These are phyloP conservation scores for Sarcophaga carnaria DNA, from an alignment of 2,888 invertebrate species.

Conservation along the genomic window DNA sequence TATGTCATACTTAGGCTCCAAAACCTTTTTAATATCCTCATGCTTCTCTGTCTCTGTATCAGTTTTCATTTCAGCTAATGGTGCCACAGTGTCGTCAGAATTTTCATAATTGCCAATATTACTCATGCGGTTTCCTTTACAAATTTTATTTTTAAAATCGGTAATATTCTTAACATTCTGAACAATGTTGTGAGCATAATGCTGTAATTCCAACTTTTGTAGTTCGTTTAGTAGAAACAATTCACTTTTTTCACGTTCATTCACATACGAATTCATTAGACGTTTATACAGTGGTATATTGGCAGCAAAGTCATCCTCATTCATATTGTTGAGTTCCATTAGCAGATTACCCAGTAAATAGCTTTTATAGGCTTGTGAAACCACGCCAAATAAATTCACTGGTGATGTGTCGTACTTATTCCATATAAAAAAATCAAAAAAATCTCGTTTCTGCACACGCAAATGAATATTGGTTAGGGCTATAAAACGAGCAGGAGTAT, in stretches of 20 bases:
- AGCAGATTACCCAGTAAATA: constrained; percentile 77
- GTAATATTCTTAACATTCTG: constrained; percentile 72
- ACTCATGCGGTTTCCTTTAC: constrained; percentile 78
- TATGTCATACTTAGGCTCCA: neutral
- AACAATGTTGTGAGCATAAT: constrained; percentile 74
- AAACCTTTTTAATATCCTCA: constrained; percentile 3
- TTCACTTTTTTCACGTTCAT: constrained; percentile 77
- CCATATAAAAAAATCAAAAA: constrained; percentile 76
- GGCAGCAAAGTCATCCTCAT: constrained; percentile 75
- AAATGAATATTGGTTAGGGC: constrained; percentile 76
- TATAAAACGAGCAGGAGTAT: constrained; percentile 77
- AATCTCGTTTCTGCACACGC: constrained; percentile 74
- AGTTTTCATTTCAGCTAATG: constrained; percentile 8
- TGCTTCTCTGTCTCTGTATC: neutral
- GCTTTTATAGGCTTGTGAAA: constrained; percentile 77
- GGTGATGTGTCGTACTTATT: constrained; percentile 73
- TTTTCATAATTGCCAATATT: constrained; percentile 78
- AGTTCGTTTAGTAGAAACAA: constrained; percentile 75
- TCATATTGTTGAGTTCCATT: constrained; percentile 76
- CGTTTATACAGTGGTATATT: constrained; percentile 74
- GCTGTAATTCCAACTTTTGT: constrained; percentile 74
- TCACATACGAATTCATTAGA: constrained; percentile 75
- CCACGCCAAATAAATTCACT: constrained; percentile 75
- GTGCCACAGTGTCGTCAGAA: constrained; percentile 73
- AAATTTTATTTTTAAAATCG: constrained; percentile 76